These are phyloP conservation scores for Bombus pascuorum DNA, from an alignment of 1,140 invertebrate species.

Conservation along the genomic window DNA sequence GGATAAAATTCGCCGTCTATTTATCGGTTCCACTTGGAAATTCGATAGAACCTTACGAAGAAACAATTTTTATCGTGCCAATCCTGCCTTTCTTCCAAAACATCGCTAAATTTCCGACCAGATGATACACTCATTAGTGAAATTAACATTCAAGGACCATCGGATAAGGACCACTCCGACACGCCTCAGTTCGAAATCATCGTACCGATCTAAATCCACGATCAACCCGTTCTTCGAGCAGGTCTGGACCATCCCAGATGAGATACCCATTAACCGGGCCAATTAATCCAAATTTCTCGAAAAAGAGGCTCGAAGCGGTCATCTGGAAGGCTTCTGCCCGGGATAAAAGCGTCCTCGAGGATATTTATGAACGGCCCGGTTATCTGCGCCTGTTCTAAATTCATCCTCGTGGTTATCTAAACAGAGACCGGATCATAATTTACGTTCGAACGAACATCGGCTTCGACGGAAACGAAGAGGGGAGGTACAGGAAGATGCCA, in stretches of 20 bases:
- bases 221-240: neutral
- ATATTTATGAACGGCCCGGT: slow-evolving; percentile 41
- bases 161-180: neutral
- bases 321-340: too few species aligned
- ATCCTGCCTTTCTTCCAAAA: rapidly evolving
- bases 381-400: slow-evolving; percentile 34
- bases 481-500: neutral
- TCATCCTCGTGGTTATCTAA: slow-evolving; percentile 49
- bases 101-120: neutral
- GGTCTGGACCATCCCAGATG: neutral
- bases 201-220: neutral
- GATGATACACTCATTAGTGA: neutral
- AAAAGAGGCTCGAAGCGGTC: neutral
- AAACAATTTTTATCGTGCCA: too few species aligned
- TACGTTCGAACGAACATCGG: slow-evolving; percentile 48
- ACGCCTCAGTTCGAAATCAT: neutral
- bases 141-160: neutral
- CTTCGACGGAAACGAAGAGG: neutral
- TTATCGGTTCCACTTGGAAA: too few species aligned
- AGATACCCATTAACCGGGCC: neutral
- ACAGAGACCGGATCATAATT: slow-evolving; percentile 47
- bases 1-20: too few species aligned
- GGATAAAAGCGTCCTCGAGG: slow-evolving; percentile 14
- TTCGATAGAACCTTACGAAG: too few species aligned
- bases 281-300: slow-evolving; percentile 45